phyloP scores from a whole-genome alignment of 2,888 invertebrate species.

The Frankliniella intonsa region DNA sequence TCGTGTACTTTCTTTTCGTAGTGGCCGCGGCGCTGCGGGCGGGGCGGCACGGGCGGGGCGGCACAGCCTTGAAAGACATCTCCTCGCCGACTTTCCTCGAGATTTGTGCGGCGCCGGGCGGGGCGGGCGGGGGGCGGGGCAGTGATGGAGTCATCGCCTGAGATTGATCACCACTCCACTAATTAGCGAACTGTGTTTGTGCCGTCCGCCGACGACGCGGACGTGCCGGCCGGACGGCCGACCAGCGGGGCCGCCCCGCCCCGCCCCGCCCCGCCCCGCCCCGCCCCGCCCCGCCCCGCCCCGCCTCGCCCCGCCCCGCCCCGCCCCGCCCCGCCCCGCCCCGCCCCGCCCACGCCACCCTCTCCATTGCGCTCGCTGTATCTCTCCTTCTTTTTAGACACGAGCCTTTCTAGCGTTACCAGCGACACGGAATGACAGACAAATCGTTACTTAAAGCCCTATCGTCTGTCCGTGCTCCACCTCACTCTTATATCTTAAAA shows the following conservation, averaged over 20 bases:
- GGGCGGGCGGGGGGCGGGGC: not conserved
- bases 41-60: too few species aligned
- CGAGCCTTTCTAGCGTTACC: too few species aligned
- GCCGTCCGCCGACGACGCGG: not conserved
- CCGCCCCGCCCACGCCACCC: not conserved
- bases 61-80: too few species aligned
- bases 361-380: not conserved
- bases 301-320: not conserved
- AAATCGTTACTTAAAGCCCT: too few species aligned
- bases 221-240: not conserved
- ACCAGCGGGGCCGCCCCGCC: not conserved
- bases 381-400: not conserved
- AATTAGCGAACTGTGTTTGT: slow-evolving; percentile 7
- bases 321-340: slow-evolving; percentile 3
- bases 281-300: not conserved
- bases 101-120: too few species aligned
- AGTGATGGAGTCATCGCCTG: slow-evolving; percentile 12
- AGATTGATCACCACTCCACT: slow-evolving; percentile 26
- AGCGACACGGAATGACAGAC: too few species aligned
- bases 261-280: not conserved
- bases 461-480: too few species aligned
- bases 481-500: too few species aligned
- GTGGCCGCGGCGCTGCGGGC: not conserved
- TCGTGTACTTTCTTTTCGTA: not conserved
- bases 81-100: too few species aligned